Evolutionary conservation across 2,797 vertebrate genomes (phyloP), one percentile per base, ranked within the genome.

Genomic region (Uromys caudimaculatus): DNA sequence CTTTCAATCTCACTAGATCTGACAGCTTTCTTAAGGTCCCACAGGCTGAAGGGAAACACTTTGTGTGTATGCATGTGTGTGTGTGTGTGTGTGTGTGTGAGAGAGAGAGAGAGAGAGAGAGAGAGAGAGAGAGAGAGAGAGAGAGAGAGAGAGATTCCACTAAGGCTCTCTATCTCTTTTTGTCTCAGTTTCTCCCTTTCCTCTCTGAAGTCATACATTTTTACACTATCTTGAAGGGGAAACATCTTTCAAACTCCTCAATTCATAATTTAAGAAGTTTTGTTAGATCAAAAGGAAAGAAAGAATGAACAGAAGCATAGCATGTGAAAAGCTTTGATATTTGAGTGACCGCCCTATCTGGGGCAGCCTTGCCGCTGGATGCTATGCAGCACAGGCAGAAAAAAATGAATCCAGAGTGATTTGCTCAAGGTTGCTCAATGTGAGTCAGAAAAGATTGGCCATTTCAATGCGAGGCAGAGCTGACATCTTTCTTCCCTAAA

Each of bases 241-340:
- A 62, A 78, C 16, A 88, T 81, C 29, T 54, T 52, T 88, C 56
- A 44, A 84, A 58, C n/a, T 83, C 41, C 67, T 38, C 89, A 90
- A 96, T 97, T 96, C 91, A 98, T 97, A 95, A 98, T 96, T 97
- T 91, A 97, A 91, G 79, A 96, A 95, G 75, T 95, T 96, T 92
- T 94, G 82, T 97, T 96, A 83, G 62, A 97, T 96, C 84, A 97
- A 81, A 97, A 92, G 91, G 75, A 81, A 91, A 94, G 75, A 88
- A 92, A 87, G 94, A 82, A 95, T 88, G 97, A 96, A 95, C 92
- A 96, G 95, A 95, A 94, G 92, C 86, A 67, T 91, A 95, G 76
- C 79, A 52, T 1, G 0, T 71, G 75, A 81, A 88, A 52, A 47
- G 73, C 91, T 94, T 96, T 96, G 91, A 78, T 90, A 91, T 95